Evolutionary conservation across 2,888 invertebrate species (phyloP), one percentile per base, ranked within the genome.

Genomic region (Xanthorhoe spadicearia): DNA sequence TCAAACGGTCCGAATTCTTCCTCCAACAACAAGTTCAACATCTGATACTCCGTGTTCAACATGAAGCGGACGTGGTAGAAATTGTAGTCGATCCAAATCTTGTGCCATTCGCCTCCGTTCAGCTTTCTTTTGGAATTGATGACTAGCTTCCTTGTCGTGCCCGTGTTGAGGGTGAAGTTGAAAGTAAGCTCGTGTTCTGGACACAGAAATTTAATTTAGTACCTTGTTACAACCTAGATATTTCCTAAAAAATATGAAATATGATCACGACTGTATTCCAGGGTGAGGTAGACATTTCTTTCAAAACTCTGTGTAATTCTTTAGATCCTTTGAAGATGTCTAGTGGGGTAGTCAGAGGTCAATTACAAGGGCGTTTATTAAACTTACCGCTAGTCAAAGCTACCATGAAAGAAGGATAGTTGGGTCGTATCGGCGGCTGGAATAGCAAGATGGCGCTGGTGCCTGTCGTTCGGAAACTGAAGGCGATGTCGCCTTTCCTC

Each of bases 71-170:
- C 97, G 85, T 98, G 98, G 86, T 98, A 97, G 83, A 97, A 96
- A 89, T 98, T 98, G 84, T 98, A 98, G 91, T 98, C 98, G 69
- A 99, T 97, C 97, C 97, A 97, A 72, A 98, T 96, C 89, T 98
- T 97, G 86, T 99, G 98, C 99, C 98, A 99, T 84, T 98, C 97
- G 0, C 98, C 98, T 58, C 97, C 97, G 83, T 98, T 98, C 55
- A 99, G 93, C 82, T 96, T 96, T 53, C 96, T 94, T 73, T 96
- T 95, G 2, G 97, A 97, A 80, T 96, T 96, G 70, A 98, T 97
- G 52, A 96, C 97, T 66, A 97, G 91, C 82, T 96, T 97, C 73
- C 97, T 95, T 55, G 96, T 96, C 7, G 96, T 96, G 0, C 97
- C 97, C 46, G 97, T 97, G 89, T 97, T 97, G 35, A 97, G 90